These are phyloP conservation scores for Tokudaia tokunoshimensis DNA, from an alignment of 2,797 vertebrate genomes.

Conservation along the genomic window DNA sequence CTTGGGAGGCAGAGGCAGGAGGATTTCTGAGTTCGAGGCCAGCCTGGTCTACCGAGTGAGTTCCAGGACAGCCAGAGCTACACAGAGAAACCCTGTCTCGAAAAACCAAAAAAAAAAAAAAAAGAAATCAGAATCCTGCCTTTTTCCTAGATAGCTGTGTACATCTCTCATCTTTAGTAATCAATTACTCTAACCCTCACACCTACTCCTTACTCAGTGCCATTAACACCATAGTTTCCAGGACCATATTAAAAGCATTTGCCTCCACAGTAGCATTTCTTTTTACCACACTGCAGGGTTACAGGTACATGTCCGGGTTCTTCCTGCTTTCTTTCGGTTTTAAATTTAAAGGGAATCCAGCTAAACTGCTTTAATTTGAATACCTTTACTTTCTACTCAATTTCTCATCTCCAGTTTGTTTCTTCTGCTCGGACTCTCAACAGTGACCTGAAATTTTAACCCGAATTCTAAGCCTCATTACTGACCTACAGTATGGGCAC, in stretches of 20 bases:
- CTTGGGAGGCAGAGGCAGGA: no score
- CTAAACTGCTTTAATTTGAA: background rate
- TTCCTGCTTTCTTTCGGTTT: slow-evolving; percentile 9
- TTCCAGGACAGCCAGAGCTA: no score
- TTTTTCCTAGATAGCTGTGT: background rate
- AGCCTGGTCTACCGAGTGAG: no score
- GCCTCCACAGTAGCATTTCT: background rate
- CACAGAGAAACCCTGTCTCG: no score
- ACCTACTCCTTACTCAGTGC: background rate
- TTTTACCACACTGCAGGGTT: background rate
- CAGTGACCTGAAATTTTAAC: slow-evolving; percentile 10
- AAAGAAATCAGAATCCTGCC: background rate
- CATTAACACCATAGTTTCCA: background rate
- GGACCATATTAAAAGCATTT: background rate
- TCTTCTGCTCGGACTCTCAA: slow-evolving; percentile 10
- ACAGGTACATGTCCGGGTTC: background rate
- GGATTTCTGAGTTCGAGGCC: no score
- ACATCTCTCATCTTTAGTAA: background rate
- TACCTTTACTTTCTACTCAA: slow-evolving; percentile 9
- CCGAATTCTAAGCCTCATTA: background rate
- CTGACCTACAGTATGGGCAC: background rate
- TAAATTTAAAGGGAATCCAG: background rate
- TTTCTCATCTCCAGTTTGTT: background rate
- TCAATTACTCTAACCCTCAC: background rate
- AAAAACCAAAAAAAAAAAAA: no score